phyloP scores from a whole-genome alignment of 1,140 invertebrate genomes.

The Dreissena rostriformis region DNA sequence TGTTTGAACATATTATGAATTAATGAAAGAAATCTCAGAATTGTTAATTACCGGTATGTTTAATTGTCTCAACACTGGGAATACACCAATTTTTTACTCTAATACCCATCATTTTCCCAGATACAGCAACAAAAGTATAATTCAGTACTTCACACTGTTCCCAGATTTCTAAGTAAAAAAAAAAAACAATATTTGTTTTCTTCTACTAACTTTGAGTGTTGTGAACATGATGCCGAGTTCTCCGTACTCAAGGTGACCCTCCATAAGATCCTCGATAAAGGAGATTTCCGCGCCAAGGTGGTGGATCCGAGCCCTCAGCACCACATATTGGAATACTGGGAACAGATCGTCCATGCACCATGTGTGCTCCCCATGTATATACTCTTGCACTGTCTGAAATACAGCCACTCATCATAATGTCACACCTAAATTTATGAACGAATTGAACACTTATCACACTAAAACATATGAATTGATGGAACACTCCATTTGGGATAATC shows the following conservation, averaged over 20 bases:
- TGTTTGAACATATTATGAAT: too few species aligned
- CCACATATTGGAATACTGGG: constrained; percentile 92
- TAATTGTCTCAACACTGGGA: too few species aligned
- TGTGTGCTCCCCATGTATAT: constrained; percentile 83
- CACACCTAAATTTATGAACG: background rate
- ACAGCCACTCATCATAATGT: constrained; percentile 57
- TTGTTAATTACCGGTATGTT: too few species aligned
- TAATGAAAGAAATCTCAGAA: too few species aligned
- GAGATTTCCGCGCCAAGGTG: constrained; percentile 93
- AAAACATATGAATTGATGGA: too few species aligned
- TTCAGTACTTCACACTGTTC: too few species aligned
- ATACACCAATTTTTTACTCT: too few species aligned
- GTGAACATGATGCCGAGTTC: constrained; percentile 93
- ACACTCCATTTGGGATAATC: too few species aligned
- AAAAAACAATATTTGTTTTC: too few species aligned
- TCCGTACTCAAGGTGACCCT: constrained; percentile 87
- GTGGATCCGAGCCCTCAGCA: constrained; percentile 89
- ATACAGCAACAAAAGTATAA: too few species aligned
- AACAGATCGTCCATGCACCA: constrained; percentile 94
- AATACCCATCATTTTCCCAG: too few species aligned
- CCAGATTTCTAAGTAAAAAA: constrained; percentile 53
- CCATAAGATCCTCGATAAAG: constrained; percentile 92
- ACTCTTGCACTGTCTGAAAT: constrained; percentile 83
- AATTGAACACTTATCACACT: too few species aligned
- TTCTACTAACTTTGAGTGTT: constrained; percentile 74